phyloP scores from a whole-genome alignment of 2,113 vertebrate species.

The Ovis aries region DNA sequence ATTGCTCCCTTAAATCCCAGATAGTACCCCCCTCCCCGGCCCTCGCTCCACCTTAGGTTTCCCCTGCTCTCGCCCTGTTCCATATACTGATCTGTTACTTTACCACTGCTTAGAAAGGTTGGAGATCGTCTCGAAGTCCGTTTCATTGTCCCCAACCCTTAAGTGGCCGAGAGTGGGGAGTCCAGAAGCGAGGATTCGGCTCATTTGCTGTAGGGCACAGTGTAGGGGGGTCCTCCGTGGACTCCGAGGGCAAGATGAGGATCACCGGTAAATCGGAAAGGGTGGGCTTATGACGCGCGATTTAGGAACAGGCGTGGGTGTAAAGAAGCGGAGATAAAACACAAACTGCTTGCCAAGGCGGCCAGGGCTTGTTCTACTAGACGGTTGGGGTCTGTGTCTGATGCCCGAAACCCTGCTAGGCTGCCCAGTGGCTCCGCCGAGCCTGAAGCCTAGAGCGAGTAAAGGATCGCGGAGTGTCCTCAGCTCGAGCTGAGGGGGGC shows the following conservation, averaged over 20 bases:
- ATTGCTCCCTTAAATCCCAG: neutral
- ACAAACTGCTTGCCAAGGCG: neutral
- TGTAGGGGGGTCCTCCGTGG: neutral
- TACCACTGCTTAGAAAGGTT: neutral
- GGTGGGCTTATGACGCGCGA: fast-evolving
- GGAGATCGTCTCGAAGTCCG: neutral
- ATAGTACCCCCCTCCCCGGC: too few relatives aligned
- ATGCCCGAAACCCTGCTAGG: neutral
- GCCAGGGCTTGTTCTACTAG: neutral
- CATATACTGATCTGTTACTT: neutral
- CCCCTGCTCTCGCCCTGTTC: neutral
- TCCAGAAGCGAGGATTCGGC: neutral
- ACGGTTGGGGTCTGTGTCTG: neutral
- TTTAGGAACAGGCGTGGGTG: neutral
- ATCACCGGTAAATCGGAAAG: neutral
- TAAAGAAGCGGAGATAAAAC: neutral
- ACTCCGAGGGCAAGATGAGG: neutral
- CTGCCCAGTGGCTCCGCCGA: neutral
- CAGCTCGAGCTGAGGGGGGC: neutral
- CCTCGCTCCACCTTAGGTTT: too few relatives aligned
- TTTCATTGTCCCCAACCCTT: neutral
- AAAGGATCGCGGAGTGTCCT: neutral
- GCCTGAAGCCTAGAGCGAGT: neutral
- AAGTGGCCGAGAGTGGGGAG: neutral
- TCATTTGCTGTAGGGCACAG: neutral